Base-by-base conservation (phyloP, 2,797 vertebrate species). In the Valencia hispanica region DNA sequence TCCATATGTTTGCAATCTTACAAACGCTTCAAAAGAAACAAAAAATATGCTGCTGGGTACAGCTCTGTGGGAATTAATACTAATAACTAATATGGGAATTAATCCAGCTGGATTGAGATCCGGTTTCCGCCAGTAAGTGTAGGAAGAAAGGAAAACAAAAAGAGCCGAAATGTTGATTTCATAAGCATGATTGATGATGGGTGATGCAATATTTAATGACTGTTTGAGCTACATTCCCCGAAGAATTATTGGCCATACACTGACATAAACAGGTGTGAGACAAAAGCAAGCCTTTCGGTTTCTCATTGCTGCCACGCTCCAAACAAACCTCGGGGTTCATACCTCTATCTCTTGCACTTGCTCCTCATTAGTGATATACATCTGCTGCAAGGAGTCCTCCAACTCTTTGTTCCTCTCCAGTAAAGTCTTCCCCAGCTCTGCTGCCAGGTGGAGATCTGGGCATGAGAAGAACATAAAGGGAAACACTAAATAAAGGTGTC, bases 301-400 rank as follows among this genome's bases (percentile, higher is more conserved):
- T 51, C 50, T 51, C 9, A 25, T 32, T 34, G 57, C 27, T 34
- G 57, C 2, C n/a, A 15, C 20, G 18, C 1, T 45, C 12, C 43
- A 45, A 68, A 45, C n/a, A 18, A 41, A 72, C 34, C n/a, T 48
- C 1, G 9, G 25, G 22, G 2, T 25, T 59, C 59, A 17, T 89
- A 99, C 98, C 97, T 99, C 98, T 0, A 99, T 99, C 92, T 99
- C 98, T 86, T 99, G 98, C 77, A 99, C 98, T 90, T 99, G 98
- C 85, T 99, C 98, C 90, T 99, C 97, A 25, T 98, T 99, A 85
- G 97, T 99, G 89, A 98, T 88, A 47, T 99, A 99, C 97, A 99
- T 98, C 94, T 98, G 97, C 94, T 99, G 98, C 93, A 99, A 92
- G 0, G 98, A 98, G 86, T 98, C 97, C 92, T 99, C 98, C 92